Evolutionary conservation across 2,113 vertebrate species (phyloP).

Genomic region (Struthio camelus): DNA sequence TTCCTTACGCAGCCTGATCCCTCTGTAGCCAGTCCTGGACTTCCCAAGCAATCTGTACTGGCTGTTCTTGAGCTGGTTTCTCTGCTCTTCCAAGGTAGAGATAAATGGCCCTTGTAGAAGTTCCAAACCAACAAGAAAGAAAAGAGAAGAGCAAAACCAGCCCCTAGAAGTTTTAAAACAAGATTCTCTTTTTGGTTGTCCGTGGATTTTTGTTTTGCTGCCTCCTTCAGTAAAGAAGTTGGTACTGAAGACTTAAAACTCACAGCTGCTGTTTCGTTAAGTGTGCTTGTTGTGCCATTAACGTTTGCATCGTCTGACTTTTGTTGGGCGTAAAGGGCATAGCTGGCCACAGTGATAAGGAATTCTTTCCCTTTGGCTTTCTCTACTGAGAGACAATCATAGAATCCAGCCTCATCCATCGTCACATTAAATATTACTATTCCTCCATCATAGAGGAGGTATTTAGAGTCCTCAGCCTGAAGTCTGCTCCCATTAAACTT

Average conservation of each 20-base stretch:
- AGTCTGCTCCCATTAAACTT: slow-evolving; percentile 50
- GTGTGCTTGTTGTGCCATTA: background rate
- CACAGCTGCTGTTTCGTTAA: background rate
- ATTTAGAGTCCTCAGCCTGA: slow-evolving; percentile 32
- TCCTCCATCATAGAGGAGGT: slow-evolving; percentile 63
- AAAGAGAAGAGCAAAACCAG: slow-evolving; percentile 55
- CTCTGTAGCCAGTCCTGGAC: background rate
- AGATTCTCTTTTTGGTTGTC: slow-evolving; percentile 3
- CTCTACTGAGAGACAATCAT: slow-evolving; percentile 70
- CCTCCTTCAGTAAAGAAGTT: background rate
- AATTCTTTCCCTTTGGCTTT: slow-evolving; percentile 40
- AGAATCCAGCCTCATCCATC: slow-evolving; percentile 55
- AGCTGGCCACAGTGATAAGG: slow-evolving; percentile 43
- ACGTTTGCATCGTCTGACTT: background rate
- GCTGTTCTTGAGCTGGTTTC: background rate
- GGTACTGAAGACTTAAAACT: background rate
- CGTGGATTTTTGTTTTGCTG: background rate
- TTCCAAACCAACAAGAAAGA: slow-evolving; percentile 71
- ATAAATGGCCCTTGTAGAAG: slow-evolving; percentile 67
- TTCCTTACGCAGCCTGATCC: background rate
- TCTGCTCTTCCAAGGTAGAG: slow-evolving; percentile 11
- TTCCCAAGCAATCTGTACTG: background rate
- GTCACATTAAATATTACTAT: slow-evolving; percentile 68
- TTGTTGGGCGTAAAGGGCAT: slow-evolving; percentile 6
- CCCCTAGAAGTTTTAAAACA: slow-evolving; percentile 52